phyloP scores from a whole-genome alignment of 2,113 vertebrate genomes.

The Perognathus longimembris region DNA sequence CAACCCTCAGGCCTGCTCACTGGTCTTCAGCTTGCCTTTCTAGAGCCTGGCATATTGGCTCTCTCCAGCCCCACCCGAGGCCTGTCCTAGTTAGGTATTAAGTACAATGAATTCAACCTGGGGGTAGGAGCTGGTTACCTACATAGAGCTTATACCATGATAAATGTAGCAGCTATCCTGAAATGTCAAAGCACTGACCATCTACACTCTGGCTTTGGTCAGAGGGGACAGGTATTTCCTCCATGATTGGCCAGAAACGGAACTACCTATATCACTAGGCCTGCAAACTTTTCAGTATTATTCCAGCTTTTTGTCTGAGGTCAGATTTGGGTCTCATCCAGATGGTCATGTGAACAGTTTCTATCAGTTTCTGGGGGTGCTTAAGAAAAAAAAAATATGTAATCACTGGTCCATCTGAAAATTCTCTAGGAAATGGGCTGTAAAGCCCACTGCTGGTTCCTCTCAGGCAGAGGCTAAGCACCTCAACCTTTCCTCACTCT shows the following conservation, averaged over 20 bases:
- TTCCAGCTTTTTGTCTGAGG: conserved; percentile 41
- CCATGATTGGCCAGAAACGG: background rate
- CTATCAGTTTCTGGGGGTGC: background rate
- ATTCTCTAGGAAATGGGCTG: conserved; percentile 49
- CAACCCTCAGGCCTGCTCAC: conserved; percentile 6
- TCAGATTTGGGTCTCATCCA: background rate
- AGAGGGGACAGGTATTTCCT: conserved; percentile 28
- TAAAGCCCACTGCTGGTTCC: background rate
- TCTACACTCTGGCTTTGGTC: background rate
- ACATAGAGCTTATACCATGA: background rate
- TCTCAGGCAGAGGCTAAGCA: background rate
- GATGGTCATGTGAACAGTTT: background rate
- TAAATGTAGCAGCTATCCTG: background rate
- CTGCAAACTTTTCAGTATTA: conserved; percentile 10
- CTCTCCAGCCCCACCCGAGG: background rate
- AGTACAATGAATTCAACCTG: background rate
- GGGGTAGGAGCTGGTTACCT: background rate
- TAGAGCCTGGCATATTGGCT: background rate
- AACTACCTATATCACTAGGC: background rate
- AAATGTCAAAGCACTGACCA: background rate
- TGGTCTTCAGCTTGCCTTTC: conserved; percentile 20
- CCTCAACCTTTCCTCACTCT: background rate
- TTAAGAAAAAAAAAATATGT: conserved; percentile 50
- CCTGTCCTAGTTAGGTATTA: conserved; percentile 34
- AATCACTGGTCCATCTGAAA: conserved; percentile 54